These are phyloP conservation scores for Natator depressus DNA, from an alignment of 2,113 vertebrate species.

Conservation along the genomic window DNA sequence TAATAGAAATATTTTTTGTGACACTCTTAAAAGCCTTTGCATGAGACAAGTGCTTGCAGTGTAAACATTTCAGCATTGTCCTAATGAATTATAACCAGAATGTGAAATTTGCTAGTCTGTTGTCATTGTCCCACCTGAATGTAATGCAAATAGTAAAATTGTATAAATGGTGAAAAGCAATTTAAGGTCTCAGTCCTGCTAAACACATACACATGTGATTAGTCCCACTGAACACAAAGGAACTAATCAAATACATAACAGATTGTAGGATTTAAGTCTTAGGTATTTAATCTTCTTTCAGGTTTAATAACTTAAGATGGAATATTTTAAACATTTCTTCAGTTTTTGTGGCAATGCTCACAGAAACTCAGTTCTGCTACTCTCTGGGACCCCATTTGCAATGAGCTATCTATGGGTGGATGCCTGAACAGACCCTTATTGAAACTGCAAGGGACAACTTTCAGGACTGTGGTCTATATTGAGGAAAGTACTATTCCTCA, in stretches of 20 bases:
- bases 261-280: not conserved
- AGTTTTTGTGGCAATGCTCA: not conserved
- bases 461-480: not conserved
- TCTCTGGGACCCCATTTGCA: not conserved
- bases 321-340: not conserved
- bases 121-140: slow-evolving; percentile 18
- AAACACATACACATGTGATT: not conserved
- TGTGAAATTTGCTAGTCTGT: not conserved
- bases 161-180: slow-evolving; percentile 16
- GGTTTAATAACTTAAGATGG: not conserved
- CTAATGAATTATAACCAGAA: not conserved
- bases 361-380: not conserved
- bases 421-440: not conserved
- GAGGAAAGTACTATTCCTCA: not conserved
- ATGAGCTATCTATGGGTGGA: not conserved
- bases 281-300: slow-evolving; percentile 5
- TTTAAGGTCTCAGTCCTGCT: slow-evolving; percentile 20
- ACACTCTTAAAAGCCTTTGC: not conserved
- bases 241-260: slow-evolving; percentile 12
- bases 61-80: not conserved
- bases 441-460: not conserved
- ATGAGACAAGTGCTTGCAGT: not conserved
- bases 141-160: slow-evolving; percentile 32
- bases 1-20: not conserved
- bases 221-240: not conserved